Evolutionary conservation across 2,888 invertebrate genomes (phyloP).

Genomic region (Pandemis heparana): DNA sequence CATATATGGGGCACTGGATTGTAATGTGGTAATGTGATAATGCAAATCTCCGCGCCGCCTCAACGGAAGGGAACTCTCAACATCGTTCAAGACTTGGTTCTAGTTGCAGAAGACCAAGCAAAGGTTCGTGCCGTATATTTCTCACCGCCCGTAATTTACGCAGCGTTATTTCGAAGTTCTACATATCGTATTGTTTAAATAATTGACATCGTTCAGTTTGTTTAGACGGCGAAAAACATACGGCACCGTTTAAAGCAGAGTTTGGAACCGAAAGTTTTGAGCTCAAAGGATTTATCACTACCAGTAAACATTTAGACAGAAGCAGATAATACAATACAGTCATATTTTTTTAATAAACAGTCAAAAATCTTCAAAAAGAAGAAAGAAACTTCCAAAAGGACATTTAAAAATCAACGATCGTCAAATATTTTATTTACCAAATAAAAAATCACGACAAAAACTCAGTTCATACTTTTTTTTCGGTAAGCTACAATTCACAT

Average conservation of each 20-base stretch:
- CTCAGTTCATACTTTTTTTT: not conserved
- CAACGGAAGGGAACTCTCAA: not conserved
- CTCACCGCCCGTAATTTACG: not conserved
- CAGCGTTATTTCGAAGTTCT: conserved; percentile 11
- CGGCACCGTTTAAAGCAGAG: conserved; percentile 43
- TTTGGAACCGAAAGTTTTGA: conserved; percentile 19
- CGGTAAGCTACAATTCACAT: not conserved
- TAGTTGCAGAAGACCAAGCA: conserved; percentile 34
- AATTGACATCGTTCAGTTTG: conserved; percentile 55
- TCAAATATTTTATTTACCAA: not conserved
- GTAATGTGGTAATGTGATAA: too few species aligned
- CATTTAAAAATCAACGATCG: not conserved
- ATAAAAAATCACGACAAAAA: not conserved
- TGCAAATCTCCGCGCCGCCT: too few species aligned
- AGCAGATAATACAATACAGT: not conserved
- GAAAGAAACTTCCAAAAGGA: too few species aligned
- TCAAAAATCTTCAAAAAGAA: not conserved
- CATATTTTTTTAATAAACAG: not conserved
- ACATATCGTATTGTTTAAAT: conserved; percentile 47
- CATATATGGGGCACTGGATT: too few species aligned
- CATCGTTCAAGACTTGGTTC: conserved; percentile 21
- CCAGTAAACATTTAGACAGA: not conserved
- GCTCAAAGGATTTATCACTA: not conserved
- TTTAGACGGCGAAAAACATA: conserved; percentile 41
- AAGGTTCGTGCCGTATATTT: conserved; percentile 42